Base-by-base conservation (phyloP, 1,140 invertebrate genomes). In the Cherax destructor region DNA sequence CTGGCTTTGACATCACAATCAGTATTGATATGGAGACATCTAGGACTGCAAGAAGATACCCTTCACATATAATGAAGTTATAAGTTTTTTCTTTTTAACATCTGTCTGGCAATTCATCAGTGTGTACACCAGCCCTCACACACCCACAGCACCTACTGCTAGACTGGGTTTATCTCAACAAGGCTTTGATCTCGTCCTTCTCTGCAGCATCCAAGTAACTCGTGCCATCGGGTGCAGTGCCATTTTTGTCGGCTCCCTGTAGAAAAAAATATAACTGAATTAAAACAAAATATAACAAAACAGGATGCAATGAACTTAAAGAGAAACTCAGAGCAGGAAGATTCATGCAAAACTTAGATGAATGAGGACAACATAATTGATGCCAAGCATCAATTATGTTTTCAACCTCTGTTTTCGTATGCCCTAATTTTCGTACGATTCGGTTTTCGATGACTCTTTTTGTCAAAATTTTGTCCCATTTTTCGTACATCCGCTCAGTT, bases 181-280 rank as follows among this genome's bases (percentile, higher is more conserved):
- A 95, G 93, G 96, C 95, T 95, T 97, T 98, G 92, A 99, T 99
- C 95, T 99, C 98, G 92, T 97, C 97, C 94, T 97, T 98, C 94
- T 99, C 98, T 21, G 98, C 98, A 92, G 97, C 97, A 93, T 98
- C 97, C 86, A 98, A 94, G 94, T 98, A 99, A 93, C 96, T 96
- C 83, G 95, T 96, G 41, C 98, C 98, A 95, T 98, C 97, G 76
- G 98, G 98, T 72, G 98, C 97, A 93, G 96, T 95, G 11, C 97
- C 98, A 94, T 96, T 95, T 95, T 97, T 98, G 93, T 96, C 96
- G 89, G 98, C 98, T 93, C 98, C 98, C 97, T 97, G 94, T 84
- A 95, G 94, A 87, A 93, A 93, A 91, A 78, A 86, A 59, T 41
- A 41, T 0, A 41, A 41, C 2, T 41, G 0, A 41, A 41, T 41